Conservation (phyloP, 2,113 vertebrate species). For the Cnemophilus loriae region DNA sequence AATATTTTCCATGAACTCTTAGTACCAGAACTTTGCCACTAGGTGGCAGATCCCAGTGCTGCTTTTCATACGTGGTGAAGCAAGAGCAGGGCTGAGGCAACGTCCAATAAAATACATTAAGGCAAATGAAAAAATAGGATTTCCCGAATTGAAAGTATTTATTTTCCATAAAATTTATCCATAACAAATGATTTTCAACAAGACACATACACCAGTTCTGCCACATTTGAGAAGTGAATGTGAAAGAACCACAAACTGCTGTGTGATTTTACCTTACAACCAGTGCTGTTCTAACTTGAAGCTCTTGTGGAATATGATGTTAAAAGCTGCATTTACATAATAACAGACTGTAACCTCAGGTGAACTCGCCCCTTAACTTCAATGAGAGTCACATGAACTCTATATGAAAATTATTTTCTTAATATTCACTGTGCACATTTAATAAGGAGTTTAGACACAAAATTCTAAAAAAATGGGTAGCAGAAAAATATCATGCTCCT, state of each 20-base stretch:
- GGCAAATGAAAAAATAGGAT: neutral
- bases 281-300: neutral
- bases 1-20: neutral
- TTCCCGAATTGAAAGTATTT: neutral
- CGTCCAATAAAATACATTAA: neutral
- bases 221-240: neutral
- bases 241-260: neutral
- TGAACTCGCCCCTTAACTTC: neutral
- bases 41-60: constrained; percentile 48
- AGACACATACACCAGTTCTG: neutral
- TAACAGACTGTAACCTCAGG: neutral
- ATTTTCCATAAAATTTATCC: neutral
- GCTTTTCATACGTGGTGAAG: neutral
- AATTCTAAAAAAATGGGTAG: neutral
- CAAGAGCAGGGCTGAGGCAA: neutral
- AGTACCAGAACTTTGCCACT: neutral
- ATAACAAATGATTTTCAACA: neutral
- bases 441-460: neutral
- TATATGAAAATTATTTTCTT: neutral
- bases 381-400: neutral
- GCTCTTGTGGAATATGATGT: neutral
- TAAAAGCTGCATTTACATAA: neutral
- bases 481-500: neutral
- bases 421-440: neutral
- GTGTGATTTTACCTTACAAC: neutral